Evolutionary conservation across 2,888 invertebrate species (phyloP), one percentile per base, ranked within the genome.

Genomic region (Hydrotaea diabolus): DNA sequence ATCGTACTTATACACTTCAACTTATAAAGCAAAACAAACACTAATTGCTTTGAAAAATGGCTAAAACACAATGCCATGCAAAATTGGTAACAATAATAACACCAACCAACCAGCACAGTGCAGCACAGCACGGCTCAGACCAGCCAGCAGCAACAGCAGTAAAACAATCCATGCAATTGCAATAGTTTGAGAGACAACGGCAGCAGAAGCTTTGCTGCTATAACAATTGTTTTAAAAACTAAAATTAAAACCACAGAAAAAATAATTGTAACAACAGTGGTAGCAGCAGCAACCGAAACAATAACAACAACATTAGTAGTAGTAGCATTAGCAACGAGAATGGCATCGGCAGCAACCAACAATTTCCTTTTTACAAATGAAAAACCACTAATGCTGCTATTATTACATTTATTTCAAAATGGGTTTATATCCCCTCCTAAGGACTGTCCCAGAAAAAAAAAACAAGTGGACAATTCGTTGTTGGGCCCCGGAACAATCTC

Each of bases 21-120:
- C 13, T 59, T 59, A 23, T 0, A 43, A 57, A 74, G 0, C 8
- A 36, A n/a, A 31, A 19, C 21, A 84, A 81, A 78, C 69, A 69
- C 79, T 82, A 85, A 85, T 85, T 85, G 85, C 85, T 82, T 81
- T 46, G 21, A 11, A 82, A 79, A 81, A 76, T 82, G 69, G 62
- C 77, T 84, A 73, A 77, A 80, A 79, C 62, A 73, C 78, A 81
- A 64, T 71, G 71, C 78, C 78, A 72, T 72, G 49, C 46, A 69
- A 80, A 71, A 74, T 73, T 71, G 74, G 23, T 23, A 74, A 75
- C 73, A 81, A 79, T 36, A 74, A 57, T 23, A 79, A 53, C 36
- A 72, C 17, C 66, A 21, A 26, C 36, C 23, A 11, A 43, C 31
- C 73, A 5, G 8, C 39, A 77, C 75, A 76, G 26, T 74, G 21